phyloP scores from a whole-genome alignment of 2,797 vertebrate species.

The Urophycis tenuis region DNA sequence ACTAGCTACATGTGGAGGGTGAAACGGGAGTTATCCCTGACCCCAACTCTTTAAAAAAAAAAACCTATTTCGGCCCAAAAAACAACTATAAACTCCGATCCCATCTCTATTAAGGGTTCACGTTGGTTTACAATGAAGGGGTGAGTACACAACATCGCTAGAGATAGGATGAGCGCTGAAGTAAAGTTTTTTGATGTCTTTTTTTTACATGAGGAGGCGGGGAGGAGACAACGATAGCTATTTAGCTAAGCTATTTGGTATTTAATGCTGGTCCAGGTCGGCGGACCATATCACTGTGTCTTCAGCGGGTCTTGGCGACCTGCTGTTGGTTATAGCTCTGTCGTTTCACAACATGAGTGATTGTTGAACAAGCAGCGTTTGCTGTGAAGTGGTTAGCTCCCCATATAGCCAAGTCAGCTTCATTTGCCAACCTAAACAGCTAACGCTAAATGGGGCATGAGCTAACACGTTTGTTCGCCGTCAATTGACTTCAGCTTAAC shows the following conservation, averaged over 20 bases:
- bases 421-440: neutral
- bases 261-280: slow-evolving; percentile 19
- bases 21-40: slow-evolving; percentile 69
- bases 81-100: slow-evolving; percentile 50
- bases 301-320: neutral
- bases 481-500: neutral
- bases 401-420: neutral
- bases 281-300: slow-evolving; percentile 6
- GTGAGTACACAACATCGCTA: slow-evolving; percentile 66
- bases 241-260: slow-evolving; percentile 51
- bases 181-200: slow-evolving; percentile 65
- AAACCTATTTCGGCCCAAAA: slow-evolving; percentile 46
- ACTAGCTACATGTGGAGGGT: slow-evolving; percentile 80
- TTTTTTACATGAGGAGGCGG: slow-evolving; percentile 58
- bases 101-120: slow-evolving; percentile 56
- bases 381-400: neutral
- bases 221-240: slow-evolving; percentile 57
- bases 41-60: slow-evolving; percentile 64
- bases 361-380: too few relatives aligned
- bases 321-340: neutral
- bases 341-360: neutral
- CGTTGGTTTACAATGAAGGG: slow-evolving; percentile 76
- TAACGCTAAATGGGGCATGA: neutral
- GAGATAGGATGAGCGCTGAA: slow-evolving; percentile 51
- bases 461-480: slow-evolving; percentile 1